Conservation (phyloP, 2,888 invertebrate species). For the Alloscopus bannaensis region DNA sequence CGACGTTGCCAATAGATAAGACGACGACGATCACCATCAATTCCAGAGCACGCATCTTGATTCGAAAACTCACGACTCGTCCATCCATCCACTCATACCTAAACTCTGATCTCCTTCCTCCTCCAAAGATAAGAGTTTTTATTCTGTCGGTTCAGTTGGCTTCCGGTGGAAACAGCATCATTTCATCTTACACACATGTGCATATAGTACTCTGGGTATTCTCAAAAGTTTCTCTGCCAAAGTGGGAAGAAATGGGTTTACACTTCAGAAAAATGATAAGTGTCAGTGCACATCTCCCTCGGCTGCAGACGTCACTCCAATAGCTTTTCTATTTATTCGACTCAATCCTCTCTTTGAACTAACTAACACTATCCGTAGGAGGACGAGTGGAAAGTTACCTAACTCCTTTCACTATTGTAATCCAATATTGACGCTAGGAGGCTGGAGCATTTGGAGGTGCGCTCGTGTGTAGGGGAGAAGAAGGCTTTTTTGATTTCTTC, state of each 20-base stretch:
- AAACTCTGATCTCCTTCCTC: not conserved
- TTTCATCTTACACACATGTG: not conserved
- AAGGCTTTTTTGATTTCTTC: slow-evolving; percentile 18
- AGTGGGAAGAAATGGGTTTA: not conserved
- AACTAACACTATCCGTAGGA: not conserved
- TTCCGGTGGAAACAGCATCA: not conserved
- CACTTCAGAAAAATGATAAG: not conserved
- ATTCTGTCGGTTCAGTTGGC: not conserved
- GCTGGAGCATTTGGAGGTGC: not conserved
- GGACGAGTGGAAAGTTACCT: not conserved
- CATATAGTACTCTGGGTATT: too few relatives aligned
- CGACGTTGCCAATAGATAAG: slow-evolving; percentile 61
- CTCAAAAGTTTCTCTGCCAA: too few relatives aligned
- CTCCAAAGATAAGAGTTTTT: not conserved
- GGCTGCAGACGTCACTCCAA: slow-evolving; percentile 1
- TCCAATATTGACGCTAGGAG: too few relatives aligned
- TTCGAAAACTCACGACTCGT: slow-evolving; percentile 48
- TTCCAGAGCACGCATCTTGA: slow-evolving; percentile 60
- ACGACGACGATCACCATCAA: slow-evolving; percentile 53
- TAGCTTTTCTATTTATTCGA: slow-evolving; percentile 16
- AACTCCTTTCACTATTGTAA: too few relatives aligned
- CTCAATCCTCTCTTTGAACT: not conserved
- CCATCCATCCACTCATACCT: slow-evolving; percentile 57
- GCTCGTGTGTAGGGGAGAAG: not conserved
- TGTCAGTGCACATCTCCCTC: not conserved